phyloP scores from a whole-genome alignment of 2,113 vertebrate species.

The Epinephelus fuscoguttatus region DNA sequence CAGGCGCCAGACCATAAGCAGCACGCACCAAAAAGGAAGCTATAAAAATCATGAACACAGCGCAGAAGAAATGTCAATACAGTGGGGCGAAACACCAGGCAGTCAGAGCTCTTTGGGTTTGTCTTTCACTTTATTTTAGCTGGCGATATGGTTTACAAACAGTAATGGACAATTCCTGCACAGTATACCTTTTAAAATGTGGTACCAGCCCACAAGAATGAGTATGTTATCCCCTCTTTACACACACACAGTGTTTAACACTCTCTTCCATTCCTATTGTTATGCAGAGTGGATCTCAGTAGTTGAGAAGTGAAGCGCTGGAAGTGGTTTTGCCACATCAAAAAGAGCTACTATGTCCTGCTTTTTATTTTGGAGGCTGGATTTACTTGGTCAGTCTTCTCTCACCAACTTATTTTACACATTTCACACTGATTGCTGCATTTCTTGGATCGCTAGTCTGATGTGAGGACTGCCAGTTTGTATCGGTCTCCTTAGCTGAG shows the following conservation, averaged over 20 bases:
- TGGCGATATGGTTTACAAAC: no score
- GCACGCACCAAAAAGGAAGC: no score
- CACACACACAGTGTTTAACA: neutral
- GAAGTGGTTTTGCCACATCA: neutral
- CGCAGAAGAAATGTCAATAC: no score
- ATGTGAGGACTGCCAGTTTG: neutral
- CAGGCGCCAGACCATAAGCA: no score
- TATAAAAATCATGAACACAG: no score
- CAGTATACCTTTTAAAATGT: neutral
- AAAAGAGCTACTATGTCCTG: constrained; percentile 1
- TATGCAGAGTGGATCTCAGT: neutral
- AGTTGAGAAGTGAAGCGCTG: neutral
- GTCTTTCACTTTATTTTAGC: no score
- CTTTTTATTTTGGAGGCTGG: neutral
- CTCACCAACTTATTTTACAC: constrained; percentile 28
- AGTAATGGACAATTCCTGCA: no score
- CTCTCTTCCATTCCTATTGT: neutral
- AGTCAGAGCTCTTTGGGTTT: no score
- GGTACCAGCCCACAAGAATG: neutral
- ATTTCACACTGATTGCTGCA: constrained; percentile 15
- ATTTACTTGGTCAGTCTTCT: constrained; percentile 5
- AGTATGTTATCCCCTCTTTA: neutral
- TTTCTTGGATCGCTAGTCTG: constrained; percentile 43
- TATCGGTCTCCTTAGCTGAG: constrained; percentile 5
- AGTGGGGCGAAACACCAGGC: no score